Evolutionary conservation across 1,140 invertebrate genomes (phyloP).

Genomic region (Ceratoteleas bidentatus): DNA sequence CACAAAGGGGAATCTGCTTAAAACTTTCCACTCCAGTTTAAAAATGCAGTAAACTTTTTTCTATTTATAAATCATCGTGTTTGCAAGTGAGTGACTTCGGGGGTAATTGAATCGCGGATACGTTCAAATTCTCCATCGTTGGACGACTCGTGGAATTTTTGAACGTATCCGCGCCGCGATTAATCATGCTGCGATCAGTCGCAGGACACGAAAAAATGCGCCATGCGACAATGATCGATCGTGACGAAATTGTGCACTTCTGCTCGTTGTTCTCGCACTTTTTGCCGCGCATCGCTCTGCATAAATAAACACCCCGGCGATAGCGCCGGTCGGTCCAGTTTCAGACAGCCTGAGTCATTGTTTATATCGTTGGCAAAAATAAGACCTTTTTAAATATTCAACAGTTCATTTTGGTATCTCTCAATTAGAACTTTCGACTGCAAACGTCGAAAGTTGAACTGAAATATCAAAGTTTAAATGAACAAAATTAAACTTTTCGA

Average conservation of each 20-base stretch:
- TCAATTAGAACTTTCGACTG: too few relatives aligned
- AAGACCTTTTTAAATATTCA: neutral
- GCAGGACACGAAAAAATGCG: slow-evolving; percentile 3
- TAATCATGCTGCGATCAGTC: too few relatives aligned
- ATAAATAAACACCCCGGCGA: slow-evolving; percentile 17
- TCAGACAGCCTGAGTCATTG: slow-evolving; percentile 4
- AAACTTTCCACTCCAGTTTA: neutral
- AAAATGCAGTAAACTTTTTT: neutral
- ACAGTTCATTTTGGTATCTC: too few relatives aligned
- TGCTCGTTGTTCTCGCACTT: slow-evolving; percentile 5
- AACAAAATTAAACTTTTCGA: too few relatives aligned
- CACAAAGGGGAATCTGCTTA: neutral
- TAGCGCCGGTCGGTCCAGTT: neutral
- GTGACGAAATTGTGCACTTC: slow-evolving; percentile 30
- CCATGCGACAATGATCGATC: slow-evolving; percentile 30
- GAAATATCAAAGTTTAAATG: too few relatives aligned
- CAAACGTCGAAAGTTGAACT: neutral
- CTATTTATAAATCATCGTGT: slow-evolving; percentile 8
- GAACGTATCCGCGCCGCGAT: neutral
- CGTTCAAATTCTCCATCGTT: neutral
- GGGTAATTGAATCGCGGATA: neutral
- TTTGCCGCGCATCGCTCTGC: slow-evolving; percentile 17
- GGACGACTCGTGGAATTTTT: neutral
- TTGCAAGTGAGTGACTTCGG: slow-evolving; percentile 12
- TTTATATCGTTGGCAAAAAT: slow-evolving; percentile 3